Percentiles rank a stretch among this genome's conserved stretches.
Conservation (phyloP, 2,113 vertebrate genomes). For the rabbit (Oryctolagus cuniculus) region mOryCun1.1 NC_091453.1:45660501-45661000, state of each 20-base stretch:
- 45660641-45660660: constrained; percentile 26
- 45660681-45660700: not conserved
- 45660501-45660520: not conserved
- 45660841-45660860: not conserved
- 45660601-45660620: constrained; percentile 27
- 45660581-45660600: constrained; percentile 31
- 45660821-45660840: constrained; percentile 13
- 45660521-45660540: not conserved
- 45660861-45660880: constrained; percentile 63
- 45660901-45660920: constrained; percentile 87
- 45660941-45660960: constrained; percentile 88
- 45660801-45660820: not conserved
- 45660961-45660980: constrained; percentile 88
- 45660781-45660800: constrained; percentile 38
- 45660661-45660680: not conserved
- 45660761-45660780: constrained; percentile 58
- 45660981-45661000: constrained; percentile 72
- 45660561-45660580: not conserved
- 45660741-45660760: not conserved
- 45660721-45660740: constrained; percentile 63
- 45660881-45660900: constrained; percentile 86
- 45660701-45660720: constrained; percentile 59
- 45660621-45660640: constrained; percentile 21
- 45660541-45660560: constrained; percentile 13
- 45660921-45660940: constrained; percentile 88